Base-by-base conservation (phyloP, 1,140 invertebrate species). In the Leptopilina clavipes region DNA sequence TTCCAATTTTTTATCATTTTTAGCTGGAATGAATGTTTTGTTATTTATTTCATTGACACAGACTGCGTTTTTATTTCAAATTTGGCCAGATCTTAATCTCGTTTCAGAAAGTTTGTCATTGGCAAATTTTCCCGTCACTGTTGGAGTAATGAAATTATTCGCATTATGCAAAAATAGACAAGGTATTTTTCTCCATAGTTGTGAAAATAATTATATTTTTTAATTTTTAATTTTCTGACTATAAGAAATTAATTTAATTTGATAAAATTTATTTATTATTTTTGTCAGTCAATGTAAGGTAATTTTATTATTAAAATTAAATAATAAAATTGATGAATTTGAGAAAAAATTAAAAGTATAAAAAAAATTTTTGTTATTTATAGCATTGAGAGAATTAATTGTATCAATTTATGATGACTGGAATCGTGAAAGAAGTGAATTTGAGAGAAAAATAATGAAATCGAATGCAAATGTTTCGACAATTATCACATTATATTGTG, bases 401-500 rank as follows among this genome's bases (percentile, higher is more conserved):
- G 56, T 14, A 25, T 25, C 56, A 25, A 25, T 65, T 6, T 12
- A 11, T 31, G 22, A 65, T 11, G 56, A 65, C 22, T 65, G 56
- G 56, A 31, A n/a, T 5, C 22, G 56, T 3, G 14, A 25, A 31
- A 65, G 22, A 31, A 65, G 11, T 65, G 56, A 71, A 10, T 54
- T 19, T 45, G 8, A 77, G 22, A 48, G 70, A 8, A 10, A 48
- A 44, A 74, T 71, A n/a, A 79, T 81, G 79, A 37, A 76, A 12
- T 54, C 52, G 7, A 78, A 56, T 43, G 79, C 77, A 0, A 54
- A 59, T 70, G 54, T 74, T 18, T 75, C 77, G n/a, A 56, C 59
- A 54, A 70, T 45, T 45, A 19, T 43, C 11, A 19, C 31, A 31
- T 19, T 73, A 31, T 65, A 65, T 14, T 65, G 56, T 14, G 12